Conservation (phyloP, 2,888 invertebrate genomes). For the Pharmacophagus antenor region DNA sequence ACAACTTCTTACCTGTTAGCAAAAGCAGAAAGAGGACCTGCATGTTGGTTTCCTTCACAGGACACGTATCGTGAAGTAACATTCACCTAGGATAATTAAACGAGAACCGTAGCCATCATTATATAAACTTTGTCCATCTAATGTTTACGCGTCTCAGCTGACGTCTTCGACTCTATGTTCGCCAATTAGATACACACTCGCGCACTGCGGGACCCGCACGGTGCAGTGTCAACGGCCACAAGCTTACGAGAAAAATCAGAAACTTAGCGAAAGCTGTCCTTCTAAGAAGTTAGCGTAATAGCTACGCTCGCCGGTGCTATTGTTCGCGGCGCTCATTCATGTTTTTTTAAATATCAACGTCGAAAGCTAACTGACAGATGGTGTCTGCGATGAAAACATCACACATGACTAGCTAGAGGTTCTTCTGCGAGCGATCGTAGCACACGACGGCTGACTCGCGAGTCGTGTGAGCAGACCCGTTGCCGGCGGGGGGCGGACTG, state of each 20-base stretch:
- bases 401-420: conserved; percentile 69
- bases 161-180: conserved; percentile 60
- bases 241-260: conserved; percentile 72
- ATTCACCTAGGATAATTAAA: conserved; percentile 50
- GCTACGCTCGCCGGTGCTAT: conserved; percentile 39
- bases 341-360: conserved; percentile 42
- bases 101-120: conserved; percentile 60
- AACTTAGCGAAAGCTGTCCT: conserved; percentile 68
- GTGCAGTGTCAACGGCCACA: conserved; percentile 79
- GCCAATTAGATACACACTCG: conserved; percentile 79
- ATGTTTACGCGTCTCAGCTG: conserved; percentile 79
- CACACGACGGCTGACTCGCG: conserved; percentile 77
- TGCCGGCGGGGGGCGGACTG: conserved; percentile 49
- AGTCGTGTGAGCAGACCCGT: conserved; percentile 72
- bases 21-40: conserved; percentile 65
- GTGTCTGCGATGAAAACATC: conserved; percentile 74
- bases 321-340: conserved; percentile 58
- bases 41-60: conserved; percentile 57
- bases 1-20: conserved; percentile 62
- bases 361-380: conserved; percentile 56
- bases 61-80: conserved; percentile 42
- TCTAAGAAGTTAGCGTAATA: conserved; percentile 41
- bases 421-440: conserved; percentile 69
- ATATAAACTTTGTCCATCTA: conserved; percentile 50
- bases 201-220: conserved; percentile 78